Evolutionary conservation across 2,113 vertebrate species (phyloP).

Genomic region (Fregetta grallaria): DNA sequence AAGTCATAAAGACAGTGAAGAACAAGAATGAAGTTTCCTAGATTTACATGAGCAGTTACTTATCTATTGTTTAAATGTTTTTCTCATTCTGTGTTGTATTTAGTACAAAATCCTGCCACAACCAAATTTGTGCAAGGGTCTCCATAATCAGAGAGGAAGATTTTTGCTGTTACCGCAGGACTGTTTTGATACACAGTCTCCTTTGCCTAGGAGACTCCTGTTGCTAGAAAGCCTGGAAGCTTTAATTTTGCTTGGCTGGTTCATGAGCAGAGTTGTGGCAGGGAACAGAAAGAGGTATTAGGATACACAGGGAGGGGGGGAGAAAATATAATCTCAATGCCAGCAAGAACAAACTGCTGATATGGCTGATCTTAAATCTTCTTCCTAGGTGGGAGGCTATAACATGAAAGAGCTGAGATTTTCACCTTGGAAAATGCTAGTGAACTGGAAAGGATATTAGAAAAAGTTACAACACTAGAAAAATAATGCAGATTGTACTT

Average conservation of each 20-base stretch:
- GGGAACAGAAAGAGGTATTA: not conserved
- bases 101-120: not conserved
- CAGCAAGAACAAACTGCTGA: constrained; percentile 4
- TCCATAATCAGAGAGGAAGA: not conserved
- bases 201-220: not conserved
- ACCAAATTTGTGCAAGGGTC: not conserved
- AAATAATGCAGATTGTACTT: not conserved
- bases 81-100: not conserved
- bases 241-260: not conserved
- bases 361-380: not conserved
- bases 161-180: not conserved
- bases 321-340: not conserved
- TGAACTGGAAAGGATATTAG: not conserved
- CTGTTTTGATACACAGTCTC: not conserved
- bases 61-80: not conserved
- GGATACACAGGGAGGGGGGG: not conserved
- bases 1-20: not conserved
- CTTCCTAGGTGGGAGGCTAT: not conserved
- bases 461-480: not conserved
- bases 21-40: not conserved
- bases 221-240: not conserved
- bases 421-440: not conserved
- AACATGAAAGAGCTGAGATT: not conserved
- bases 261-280: not conserved
- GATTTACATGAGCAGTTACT: not conserved